Base-by-base conservation (phyloP, 1,140 invertebrate genomes). In the Lepidurus apus region DNA sequence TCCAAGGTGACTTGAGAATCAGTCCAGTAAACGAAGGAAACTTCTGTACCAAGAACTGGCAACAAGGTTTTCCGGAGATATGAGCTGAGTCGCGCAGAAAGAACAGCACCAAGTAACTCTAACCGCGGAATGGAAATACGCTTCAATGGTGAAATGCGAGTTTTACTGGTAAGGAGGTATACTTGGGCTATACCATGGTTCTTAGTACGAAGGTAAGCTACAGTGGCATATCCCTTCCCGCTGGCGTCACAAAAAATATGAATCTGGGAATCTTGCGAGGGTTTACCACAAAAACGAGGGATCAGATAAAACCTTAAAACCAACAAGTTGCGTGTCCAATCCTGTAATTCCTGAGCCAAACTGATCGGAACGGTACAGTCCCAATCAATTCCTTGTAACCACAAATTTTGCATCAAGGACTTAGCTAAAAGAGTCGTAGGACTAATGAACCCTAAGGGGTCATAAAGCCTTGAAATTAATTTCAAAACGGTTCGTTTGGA, bases 1-100 rank as follows among this genome's bases (percentile, higher is more conserved):
- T 81, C 47, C n/a, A 87, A 74, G 1, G 82, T 82, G 13, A 86
- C 82, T 7, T 78, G 83, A 1, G 85, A 87, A 81, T 87, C 86
- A 11, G 82, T 81, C 77, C 81, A 84, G 11, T 34, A 43, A 53
- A 26, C 3, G 7, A 47, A 47, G 17, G 45, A 47, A 1, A 1
- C 1, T 17, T 47, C 1, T 1, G 45, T 47, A 17, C 9, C 9
- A 47, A 47, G 9, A 1, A 47, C 17, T 9, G 45, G 3, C 45
- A 47, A 47, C 9, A 47, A 47, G 45, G 45, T 17, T 47, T 47
- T 47, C 1, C 2, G 3, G 4, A 47, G 45, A 17, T 47, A 47
- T 17, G 4, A 3, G 17, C 45, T 47, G 17, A 74, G 73, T 9
- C 73, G 21, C 10, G 34, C 8, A 21, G 11, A 24, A 11, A 74